Conservation (phyloP, 2,888 invertebrate species). For the Drosophila maculinotata region DNA sequence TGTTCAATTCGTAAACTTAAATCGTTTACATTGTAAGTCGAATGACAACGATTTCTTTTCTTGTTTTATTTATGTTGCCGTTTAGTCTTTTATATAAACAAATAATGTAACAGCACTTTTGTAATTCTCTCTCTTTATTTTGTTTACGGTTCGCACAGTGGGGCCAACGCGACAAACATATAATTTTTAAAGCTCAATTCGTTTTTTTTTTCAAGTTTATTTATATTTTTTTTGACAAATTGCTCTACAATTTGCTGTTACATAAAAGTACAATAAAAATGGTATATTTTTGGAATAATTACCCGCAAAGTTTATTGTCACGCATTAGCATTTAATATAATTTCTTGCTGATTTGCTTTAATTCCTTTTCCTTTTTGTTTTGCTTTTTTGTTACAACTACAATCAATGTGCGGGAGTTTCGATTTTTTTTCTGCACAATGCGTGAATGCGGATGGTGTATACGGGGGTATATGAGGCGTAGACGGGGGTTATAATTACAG, state of each 20-base stretch:
- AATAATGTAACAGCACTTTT: slow-evolving; percentile 37
- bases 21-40: slow-evolving; percentile 52
- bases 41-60: slow-evolving; percentile 18
- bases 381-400: slow-evolving; percentile 18
- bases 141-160: slow-evolving; percentile 50
- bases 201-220: not conserved
- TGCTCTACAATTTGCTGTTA: slow-evolving; percentile 36
- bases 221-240: slow-evolving; percentile 18
- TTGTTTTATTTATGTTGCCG: slow-evolving; percentile 7
- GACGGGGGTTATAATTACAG: slow-evolving; percentile 39
- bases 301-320: slow-evolving; percentile 16
- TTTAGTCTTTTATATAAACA: slow-evolving; percentile 35
- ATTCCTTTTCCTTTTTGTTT: slow-evolving; percentile 21
- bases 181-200: slow-evolving; percentile 36
- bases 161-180: slow-evolving; percentile 14
- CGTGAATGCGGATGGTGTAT: not conserved
- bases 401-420: slow-evolving; percentile 55
- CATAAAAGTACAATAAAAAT: slow-evolving; percentile 43
- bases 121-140: slow-evolving; percentile 25
- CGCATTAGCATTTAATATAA: slow-evolving; percentile 23
- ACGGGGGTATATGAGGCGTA: no score
- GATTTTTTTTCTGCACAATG: slow-evolving; percentile 55
- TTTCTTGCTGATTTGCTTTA: slow-evolving; percentile 26
- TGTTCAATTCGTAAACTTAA: slow-evolving; percentile 8
- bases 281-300: slow-evolving; percentile 32